Evolutionary conservation across 2,888 invertebrate species (phyloP).

Genomic region (Bembecia ichneumoniformis): DNA sequence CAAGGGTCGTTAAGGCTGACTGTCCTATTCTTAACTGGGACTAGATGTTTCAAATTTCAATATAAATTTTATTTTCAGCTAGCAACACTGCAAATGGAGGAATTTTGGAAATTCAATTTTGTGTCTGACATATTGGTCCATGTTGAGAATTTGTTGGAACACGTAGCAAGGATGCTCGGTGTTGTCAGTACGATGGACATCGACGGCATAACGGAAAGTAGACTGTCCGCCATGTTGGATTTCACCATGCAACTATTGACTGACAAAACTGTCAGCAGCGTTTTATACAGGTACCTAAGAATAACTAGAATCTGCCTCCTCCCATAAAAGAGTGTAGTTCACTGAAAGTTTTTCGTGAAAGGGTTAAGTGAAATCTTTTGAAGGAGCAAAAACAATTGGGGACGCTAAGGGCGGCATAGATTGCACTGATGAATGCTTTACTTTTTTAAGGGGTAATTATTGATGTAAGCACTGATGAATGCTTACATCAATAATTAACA

Average conservation of each 20-base stretch:
- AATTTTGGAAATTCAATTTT: slow-evolving; percentile 64
- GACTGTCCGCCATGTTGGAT: slow-evolving; percentile 50
- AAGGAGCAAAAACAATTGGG: no score
- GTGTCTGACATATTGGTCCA: slow-evolving; percentile 50
- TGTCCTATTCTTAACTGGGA: no score
- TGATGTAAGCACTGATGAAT: no score
- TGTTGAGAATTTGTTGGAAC: slow-evolving; percentile 40
- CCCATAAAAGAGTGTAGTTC: no score
- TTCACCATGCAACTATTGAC: slow-evolving; percentile 50
- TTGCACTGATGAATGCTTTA: no score
- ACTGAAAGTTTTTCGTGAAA: no score
- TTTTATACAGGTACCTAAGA: slow-evolving; percentile 51
- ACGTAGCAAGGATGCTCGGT: slow-evolving; percentile 53
- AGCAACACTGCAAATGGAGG: slow-evolving; percentile 41
- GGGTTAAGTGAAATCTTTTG: no score
- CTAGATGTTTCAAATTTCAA: neutral
- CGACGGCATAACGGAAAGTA: slow-evolving; percentile 28
- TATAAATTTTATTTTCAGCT: slow-evolving; percentile 29
- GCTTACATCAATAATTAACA: no score
- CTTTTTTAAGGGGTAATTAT: no score
- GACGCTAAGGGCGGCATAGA: no score
- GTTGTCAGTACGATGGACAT: slow-evolving; percentile 56
- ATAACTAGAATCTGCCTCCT: no score
- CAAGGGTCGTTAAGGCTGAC: no score
- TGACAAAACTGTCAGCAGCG: slow-evolving; percentile 53